Percentiles rank a stretch among this genome's conserved stretches.
Evolutionary conservation across 2,888 invertebrate genomes (phyloP).

Genomic region (Oligia latruncula): DNA sequence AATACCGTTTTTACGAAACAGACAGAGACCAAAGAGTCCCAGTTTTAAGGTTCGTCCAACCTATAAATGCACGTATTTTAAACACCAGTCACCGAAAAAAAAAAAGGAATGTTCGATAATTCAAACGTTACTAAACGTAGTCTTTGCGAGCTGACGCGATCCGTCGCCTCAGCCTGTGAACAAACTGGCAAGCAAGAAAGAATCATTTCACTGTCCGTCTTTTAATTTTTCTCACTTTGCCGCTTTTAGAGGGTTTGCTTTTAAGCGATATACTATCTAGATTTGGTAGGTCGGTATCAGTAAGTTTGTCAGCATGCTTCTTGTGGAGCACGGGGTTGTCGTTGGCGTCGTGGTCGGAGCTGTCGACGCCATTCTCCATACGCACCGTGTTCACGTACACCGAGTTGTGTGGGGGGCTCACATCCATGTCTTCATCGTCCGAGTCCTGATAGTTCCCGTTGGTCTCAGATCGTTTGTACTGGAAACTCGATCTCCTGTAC

Average conservation of each 20-base stretch:
- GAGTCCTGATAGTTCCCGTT: slow-evolving; percentile 84
- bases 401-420: slow-evolving; percentile 67
- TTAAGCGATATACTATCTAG: slow-evolving; percentile 83
- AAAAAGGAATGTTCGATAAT: slow-evolving; percentile 78
- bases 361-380: slow-evolving; percentile 84
- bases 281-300: slow-evolving; percentile 81
- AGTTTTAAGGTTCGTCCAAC: slow-evolving; percentile 57
- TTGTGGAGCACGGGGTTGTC: slow-evolving; percentile 75
- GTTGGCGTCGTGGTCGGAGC: slow-evolving; percentile 84
- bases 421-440: slow-evolving; percentile 80
- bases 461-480: slow-evolving; percentile 79
- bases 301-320: slow-evolving; percentile 57
- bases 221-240: slow-evolving; percentile 83
- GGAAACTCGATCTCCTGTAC: slow-evolving; percentile 74
- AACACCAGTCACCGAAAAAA: slow-evolving; percentile 80
- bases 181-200: slow-evolving; percentile 84
- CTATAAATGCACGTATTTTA: slow-evolving; percentile 80
- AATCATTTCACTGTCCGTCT: slow-evolving; percentile 88
- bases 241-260: slow-evolving; percentile 76
- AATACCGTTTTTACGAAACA: slow-evolving; percentile 72
- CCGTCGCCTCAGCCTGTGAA: slow-evolving; percentile 81
- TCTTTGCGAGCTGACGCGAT: slow-evolving; percentile 68
- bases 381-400: slow-evolving; percentile 73
- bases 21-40: slow-evolving; percentile 64
- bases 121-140: slow-evolving; percentile 61